Evolutionary conservation across 2,888 invertebrate species (phyloP).

Genomic region (Hypolimnas misippus): DNA sequence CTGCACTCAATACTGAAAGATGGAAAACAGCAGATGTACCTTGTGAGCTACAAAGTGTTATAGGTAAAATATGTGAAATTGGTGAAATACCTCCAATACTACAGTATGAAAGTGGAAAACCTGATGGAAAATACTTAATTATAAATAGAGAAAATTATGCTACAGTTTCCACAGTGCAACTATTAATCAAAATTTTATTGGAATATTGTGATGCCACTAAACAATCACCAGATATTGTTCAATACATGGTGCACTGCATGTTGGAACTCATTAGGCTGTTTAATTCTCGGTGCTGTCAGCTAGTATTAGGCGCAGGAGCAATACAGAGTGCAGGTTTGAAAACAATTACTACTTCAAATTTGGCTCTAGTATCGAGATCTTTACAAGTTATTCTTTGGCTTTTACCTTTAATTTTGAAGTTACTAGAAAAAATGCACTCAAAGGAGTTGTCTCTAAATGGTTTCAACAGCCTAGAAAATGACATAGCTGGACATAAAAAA

Average conservation of each 20-base stretch:
- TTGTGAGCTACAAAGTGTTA: conserved; percentile 92
- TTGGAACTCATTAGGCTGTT: conserved; percentile 95
- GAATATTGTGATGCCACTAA: conserved; percentile 95
- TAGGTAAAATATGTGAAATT: conserved; percentile 86
- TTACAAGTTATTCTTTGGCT: conserved; percentile 92
- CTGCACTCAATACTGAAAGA: conserved; percentile 94
- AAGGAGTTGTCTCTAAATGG: conserved; percentile 78
- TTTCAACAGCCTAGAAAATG: conserved; percentile 89
- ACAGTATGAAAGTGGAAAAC: conserved; percentile 66
- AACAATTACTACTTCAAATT: conserved; percentile 96
- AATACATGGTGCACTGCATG: conserved; percentile 92
- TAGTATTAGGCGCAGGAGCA: conserved; percentile 98
- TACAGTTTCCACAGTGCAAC: conserved; percentile 91
- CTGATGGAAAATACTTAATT: conserved; percentile 83
- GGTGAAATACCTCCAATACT: conserved; percentile 73
- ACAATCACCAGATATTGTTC: conserved; percentile 90
- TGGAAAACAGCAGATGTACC: conserved; percentile 98
- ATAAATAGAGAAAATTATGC: conserved; percentile 89
- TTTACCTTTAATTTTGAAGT: conserved; percentile 87
- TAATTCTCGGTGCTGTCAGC: conserved; percentile 95
- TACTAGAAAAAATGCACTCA: conserved; percentile 86
- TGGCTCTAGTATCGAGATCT: conserved; percentile 93
- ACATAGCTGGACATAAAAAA: conserved; percentile 94
- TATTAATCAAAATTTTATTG: conserved; percentile 94
- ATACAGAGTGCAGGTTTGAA: conserved; percentile 96